Evolutionary conservation across 2,113 vertebrate species (phyloP), one percentile per base, ranked within the genome.

Genomic region (Triplophysa dalaica): DNA sequence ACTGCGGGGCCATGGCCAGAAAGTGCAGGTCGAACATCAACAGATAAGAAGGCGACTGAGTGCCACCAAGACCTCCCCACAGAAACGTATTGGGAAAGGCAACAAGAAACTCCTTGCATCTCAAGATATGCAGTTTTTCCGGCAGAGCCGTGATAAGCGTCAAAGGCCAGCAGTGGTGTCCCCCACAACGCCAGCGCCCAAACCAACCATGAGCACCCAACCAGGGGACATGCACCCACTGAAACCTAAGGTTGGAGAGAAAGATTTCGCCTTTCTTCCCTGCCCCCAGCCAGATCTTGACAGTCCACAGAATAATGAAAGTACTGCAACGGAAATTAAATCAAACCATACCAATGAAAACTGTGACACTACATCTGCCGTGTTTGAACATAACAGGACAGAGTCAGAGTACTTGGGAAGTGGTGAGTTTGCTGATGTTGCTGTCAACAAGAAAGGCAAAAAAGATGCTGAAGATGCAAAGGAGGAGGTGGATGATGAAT

Each of bases 1-100:
- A 0, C 77, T 95, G 66, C 92, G 94, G 8, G 86, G 87, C 65
- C 45, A 95, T 0, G 95, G 95, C 3, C 91, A 92, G 84, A 86
- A 70, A 1, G 63, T 7, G 89, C 91, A 0, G 87, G 93, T 95
- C 0, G 87, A 85, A 0, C 24, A 41, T 0, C 38, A 56, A 22
- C 76, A 38, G 33, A 73, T 33, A 1, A 52, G 2, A 45, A 67
- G 0, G 75, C 79, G 76, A 50, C 11, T 11, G 17, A 4, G 8
- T 24, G 64, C 5, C 86, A 78, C 12, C 90, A 88, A 54, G 43
- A 50, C 83, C 24, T 61, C 87, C 62, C 89, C 92, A 48, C 91
- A 85, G 26, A 85, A n/a, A 19, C 74, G 89, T 16, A 73, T 81
- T 2, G 41, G 82, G 0, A 93, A 80, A 70, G 52, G 80, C 4